These are phyloP conservation scores for Cryptocheilus praepositus DNA, from an alignment of 2,888 invertebrate genomes.

Conservation along the genomic window DNA sequence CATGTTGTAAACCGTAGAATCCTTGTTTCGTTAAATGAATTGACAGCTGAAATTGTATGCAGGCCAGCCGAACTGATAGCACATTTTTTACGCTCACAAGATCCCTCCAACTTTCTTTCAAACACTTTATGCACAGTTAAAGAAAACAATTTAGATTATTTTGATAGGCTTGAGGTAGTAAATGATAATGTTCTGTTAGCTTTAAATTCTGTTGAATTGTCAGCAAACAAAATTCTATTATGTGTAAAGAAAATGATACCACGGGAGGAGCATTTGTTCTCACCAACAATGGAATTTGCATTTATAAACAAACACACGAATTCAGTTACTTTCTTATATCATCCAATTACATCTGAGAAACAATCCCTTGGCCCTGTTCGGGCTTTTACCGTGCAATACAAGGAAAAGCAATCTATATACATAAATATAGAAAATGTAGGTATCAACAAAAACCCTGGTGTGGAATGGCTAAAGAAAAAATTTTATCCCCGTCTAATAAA, in stretches of 20 bases:
- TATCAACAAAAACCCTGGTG: conserved; percentile 40
- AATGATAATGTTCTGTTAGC: no score
- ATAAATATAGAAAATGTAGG: conserved; percentile 31
- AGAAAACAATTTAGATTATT: conserved; percentile 59
- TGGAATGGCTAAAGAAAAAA: conserved; percentile 77
- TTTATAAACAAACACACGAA: conserved; percentile 71
- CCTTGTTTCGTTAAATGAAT: conserved; percentile 75
- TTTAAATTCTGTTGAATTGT: conserved; percentile 39
- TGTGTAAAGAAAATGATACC: conserved; percentile 74
- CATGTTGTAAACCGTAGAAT: conserved; percentile 85
- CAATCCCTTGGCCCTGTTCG: conserved; percentile 74
- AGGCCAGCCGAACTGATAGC: conserved; percentile 67
- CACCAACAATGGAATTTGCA: conserved; percentile 71
- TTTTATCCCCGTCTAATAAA: conserved; percentile 80
- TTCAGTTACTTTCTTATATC: conserved; percentile 76
- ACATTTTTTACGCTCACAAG: conserved; percentile 21
- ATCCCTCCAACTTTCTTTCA: neutral
- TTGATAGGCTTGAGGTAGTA: conserved; percentile 46
- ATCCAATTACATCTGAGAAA: conserved; percentile 69
- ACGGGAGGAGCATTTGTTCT: conserved; percentile 68
- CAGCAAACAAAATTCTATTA: conserved; percentile 65
- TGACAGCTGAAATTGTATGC: conserved; percentile 39
- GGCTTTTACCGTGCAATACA: conserved; percentile 58
- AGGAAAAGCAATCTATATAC: conserved; percentile 39
- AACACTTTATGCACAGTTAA: no score